These are phyloP conservation scores for Ditula angustiorana DNA, from an alignment of 2,888 invertebrate genomes.

Conservation along the genomic window DNA sequence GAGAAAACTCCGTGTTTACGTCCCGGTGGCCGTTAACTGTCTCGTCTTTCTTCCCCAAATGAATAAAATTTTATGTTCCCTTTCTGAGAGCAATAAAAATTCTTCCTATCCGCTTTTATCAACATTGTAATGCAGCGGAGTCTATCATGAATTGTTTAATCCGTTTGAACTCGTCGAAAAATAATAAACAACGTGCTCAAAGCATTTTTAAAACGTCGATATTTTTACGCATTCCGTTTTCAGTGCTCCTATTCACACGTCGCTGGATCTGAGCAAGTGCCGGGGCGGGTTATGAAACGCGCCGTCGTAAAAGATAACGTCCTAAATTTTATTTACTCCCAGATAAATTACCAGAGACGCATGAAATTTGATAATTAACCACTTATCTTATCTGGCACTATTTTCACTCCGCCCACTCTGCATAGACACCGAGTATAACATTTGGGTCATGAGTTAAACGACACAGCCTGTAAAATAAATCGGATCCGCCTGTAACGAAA, in stretches of 20 bases:
- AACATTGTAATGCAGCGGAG: constrained; percentile 65
- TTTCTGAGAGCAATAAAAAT: constrained; percentile 74
- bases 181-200: constrained; percentile 56
- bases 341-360: constrained; percentile 73
- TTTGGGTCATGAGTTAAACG: constrained; percentile 51
- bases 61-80: constrained; percentile 72
- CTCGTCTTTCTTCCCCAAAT: constrained; percentile 59
- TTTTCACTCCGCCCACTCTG: constrained; percentile 67
- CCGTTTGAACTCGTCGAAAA: constrained; percentile 60
- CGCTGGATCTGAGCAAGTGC: constrained; percentile 48
- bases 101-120: constrained; percentile 69
- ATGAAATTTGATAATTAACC: constrained; percentile 81
- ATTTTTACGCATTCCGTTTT: constrained; percentile 50
- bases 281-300: constrained; percentile 64
- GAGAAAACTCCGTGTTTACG: constrained; percentile 51
- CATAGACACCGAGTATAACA: constrained; percentile 46
- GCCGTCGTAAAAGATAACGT: constrained; percentile 66
- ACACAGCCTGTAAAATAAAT: constrained; percentile 27
- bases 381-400: constrained; percentile 76
- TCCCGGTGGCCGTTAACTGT: constrained; percentile 61
- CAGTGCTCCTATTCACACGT: constrained; percentile 56
- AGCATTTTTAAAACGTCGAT: constrained; percentile 54
- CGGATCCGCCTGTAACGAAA: not conserved
- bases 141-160: constrained; percentile 61
- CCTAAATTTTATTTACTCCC: constrained; percentile 74